These are phyloP conservation scores for Florisuga fusca DNA, from an alignment of 2,797 vertebrate genomes.

Conservation along the genomic window DNA sequence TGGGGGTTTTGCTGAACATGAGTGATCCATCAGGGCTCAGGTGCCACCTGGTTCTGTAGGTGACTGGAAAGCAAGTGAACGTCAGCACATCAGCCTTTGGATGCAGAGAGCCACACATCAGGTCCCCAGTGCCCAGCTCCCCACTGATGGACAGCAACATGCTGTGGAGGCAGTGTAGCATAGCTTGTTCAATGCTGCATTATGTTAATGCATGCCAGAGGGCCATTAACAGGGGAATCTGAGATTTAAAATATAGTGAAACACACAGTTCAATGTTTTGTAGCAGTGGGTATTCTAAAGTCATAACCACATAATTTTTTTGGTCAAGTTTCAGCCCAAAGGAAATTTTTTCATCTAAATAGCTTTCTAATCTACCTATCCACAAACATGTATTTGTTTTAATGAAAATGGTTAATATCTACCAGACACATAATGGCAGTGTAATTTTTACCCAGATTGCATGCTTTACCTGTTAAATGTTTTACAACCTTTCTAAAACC, in stretches of 20 bases:
- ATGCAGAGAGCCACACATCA: neutral
- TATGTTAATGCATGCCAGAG: conserved; percentile 9
- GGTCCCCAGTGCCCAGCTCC: conserved; percentile 22
- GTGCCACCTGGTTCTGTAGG: neutral
- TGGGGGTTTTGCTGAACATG: accelerated
- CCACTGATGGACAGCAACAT: neutral
- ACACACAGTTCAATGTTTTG: neutral
- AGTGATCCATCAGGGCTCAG: accelerated
- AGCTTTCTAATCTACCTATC: neutral
- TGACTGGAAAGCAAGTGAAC: neutral
- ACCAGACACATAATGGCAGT: conserved; percentile 7
- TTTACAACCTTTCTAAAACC: conserved; percentile 22
- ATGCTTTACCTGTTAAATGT: conserved; percentile 30
- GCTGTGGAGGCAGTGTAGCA: conserved; percentile 45
- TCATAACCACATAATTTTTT: neutral
- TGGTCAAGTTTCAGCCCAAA: conserved; percentile 23
- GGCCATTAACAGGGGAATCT: conserved; percentile 31
- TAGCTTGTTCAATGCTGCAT: conserved; percentile 61
- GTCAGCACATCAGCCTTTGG: neutral
- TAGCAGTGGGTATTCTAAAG: neutral
- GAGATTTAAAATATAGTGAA: conserved; percentile 4
- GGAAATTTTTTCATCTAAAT: conserved; percentile 22
- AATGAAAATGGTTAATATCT: conserved; percentile 58
- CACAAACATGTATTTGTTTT: conserved; percentile 5
- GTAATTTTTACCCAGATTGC: conserved; percentile 20